phyloP scores from a whole-genome alignment of 1,140 invertebrate species.

The Diplogasteroides magnus region DNA sequence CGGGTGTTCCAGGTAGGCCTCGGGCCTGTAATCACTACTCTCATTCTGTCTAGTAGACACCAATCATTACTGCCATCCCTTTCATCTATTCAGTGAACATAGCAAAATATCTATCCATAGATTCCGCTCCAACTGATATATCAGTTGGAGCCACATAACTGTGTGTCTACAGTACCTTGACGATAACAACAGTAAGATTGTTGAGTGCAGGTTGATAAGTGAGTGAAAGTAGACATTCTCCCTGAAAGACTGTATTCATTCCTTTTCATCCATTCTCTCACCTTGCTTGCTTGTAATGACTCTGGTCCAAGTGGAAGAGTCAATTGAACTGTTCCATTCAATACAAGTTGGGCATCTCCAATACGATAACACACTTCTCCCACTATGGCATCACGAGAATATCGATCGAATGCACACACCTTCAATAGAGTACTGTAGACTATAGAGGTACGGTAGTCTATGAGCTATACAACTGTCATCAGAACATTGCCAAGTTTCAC shows the following conservation, averaged over 20 bases:
- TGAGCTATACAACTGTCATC: too few relatives aligned
- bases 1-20: conserved; percentile 57
- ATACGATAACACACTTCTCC: conserved; percentile 87
- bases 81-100: too few relatives aligned
- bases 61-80: too few relatives aligned
- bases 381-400: conserved; percentile 91
- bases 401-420: conserved; percentile 85
- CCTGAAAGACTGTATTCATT: too few relatives aligned
- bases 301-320: neutral
- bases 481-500: too few relatives aligned
- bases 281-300: neutral
- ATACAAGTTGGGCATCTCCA: conserved; percentile 28
- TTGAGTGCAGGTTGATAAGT: conserved; percentile 79
- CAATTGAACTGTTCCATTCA: conserved; percentile 15
- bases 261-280: neutral
- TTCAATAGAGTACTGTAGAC: conserved; percentile 61
- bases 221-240: conserved; percentile 75
- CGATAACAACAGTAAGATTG: conserved; percentile 27
- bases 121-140: too few relatives aligned
- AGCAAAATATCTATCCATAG: too few relatives aligned
- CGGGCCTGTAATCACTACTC: neutral
- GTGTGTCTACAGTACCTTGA: too few relatives aligned
- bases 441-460: too few relatives aligned
- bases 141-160: too few relatives aligned
- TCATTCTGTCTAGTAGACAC: too few relatives aligned